Conservation (phyloP, 1,140 invertebrate genomes). For the Sarcophaga bullata region DNA sequence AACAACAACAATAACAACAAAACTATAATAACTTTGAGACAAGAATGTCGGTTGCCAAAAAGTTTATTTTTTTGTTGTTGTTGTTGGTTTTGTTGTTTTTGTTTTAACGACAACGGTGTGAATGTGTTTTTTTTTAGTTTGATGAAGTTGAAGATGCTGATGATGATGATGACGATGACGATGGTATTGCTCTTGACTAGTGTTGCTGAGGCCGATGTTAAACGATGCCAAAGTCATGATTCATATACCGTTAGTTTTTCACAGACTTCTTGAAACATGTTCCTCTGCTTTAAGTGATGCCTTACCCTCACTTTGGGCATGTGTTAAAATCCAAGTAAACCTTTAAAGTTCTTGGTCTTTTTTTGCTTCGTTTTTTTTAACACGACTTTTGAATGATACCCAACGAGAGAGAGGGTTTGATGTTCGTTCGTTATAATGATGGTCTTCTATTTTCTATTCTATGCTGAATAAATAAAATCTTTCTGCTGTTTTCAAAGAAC, state of each 20-base stretch:
- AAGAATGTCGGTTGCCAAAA: slow-evolving; percentile 24
- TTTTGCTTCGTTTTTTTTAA: background rate
- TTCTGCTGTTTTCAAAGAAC: background rate
- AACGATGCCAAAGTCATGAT: slow-evolving; percentile 64
- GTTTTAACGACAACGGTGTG: background rate
- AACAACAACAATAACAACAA: background rate
- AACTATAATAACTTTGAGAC: background rate
- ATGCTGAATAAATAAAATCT: slow-evolving; percentile 12
- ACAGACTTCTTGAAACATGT: background rate
- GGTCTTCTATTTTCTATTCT: background rate
- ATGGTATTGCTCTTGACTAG: background rate
- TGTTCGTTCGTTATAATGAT: background rate
- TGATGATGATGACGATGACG: background rate
- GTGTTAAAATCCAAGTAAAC: too few relatives aligned
- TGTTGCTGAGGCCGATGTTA: slow-evolving; percentile 3
- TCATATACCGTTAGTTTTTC: slow-evolving; percentile 65
- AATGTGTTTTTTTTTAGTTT: background rate
- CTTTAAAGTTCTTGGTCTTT: too few relatives aligned
- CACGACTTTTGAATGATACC: background rate
- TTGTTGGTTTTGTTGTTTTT: too few relatives aligned
- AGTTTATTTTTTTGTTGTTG: background rate
- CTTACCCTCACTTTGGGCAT: too few relatives aligned
- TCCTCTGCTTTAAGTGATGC: background rate
- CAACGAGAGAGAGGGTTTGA: background rate
- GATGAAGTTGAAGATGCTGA: background rate